These are phyloP conservation scores for Periophthalmus modestus DNA, from an alignment of 2,113 vertebrate species.

Conservation along the genomic window DNA sequence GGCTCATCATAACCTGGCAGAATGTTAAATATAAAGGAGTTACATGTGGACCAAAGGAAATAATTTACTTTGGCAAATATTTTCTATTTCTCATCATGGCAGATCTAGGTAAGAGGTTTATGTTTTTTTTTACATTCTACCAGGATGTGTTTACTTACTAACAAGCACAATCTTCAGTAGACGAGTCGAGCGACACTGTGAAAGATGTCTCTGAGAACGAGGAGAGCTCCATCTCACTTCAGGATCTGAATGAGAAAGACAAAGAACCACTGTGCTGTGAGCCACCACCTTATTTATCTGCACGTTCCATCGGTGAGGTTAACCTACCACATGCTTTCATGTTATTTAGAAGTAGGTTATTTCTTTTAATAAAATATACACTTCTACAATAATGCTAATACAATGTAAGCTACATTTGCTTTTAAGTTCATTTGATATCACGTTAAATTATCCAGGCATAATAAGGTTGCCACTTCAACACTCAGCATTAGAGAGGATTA, in stretches of 20 bases:
- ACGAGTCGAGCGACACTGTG: slow-evolving; percentile 7
- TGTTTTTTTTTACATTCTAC: slow-evolving; percentile 4
- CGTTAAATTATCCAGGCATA: not conserved
- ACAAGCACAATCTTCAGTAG: slow-evolving; percentile 24
- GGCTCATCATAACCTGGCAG: not conserved
- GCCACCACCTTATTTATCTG: slow-evolving; percentile 9
- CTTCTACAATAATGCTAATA: not conserved
- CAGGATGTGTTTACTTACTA: not conserved
- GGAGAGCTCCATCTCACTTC: slow-evolving; percentile 12
- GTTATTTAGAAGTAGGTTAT: not conserved
- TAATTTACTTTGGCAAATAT: slow-evolving; percentile 8
- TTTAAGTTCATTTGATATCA: not conserved
- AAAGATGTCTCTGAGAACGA: slow-evolving; percentile 25
- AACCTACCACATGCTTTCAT: not conserved
- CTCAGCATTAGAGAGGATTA: slow-evolving; percentile 16
- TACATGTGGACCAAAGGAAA: not conserved
- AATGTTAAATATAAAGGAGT: not conserved
- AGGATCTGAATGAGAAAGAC: not conserved
- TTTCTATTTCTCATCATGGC: slow-evolving; percentile 23
- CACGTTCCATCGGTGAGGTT: slow-evolving; percentile 29
- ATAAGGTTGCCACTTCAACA: not conserved
- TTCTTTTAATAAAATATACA: not conserved
- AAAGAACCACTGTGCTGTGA: slow-evolving; percentile 13
- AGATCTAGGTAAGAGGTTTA: slow-evolving; percentile 30
- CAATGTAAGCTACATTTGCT: not conserved